Evolutionary conservation across 2,113 vertebrate genomes (phyloP), one percentile per base, ranked within the genome.

Genomic region (Silurus glanis): DNA sequence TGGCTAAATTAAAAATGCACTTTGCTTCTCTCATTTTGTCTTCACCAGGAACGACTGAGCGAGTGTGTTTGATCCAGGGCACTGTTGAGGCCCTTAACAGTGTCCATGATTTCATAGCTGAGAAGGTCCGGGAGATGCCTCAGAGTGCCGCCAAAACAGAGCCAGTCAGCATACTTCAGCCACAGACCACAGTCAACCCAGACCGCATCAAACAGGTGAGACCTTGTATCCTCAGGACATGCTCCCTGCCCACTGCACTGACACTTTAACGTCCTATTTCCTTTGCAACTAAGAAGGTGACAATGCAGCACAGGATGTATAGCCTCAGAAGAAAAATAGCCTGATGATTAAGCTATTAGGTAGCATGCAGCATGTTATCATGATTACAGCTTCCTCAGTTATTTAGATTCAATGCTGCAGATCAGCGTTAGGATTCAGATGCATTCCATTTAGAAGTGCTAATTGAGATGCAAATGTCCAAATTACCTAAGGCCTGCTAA

Each of bases 201-300:
- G 97, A 98, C 94, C 97, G 97, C 86, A 94, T 97, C 95, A 98
- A 98, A 93, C 97, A 98, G 96, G 97, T 96, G 90, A 93, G 92
- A 14, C 53, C 45, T 55, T 76, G 19, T 28, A 83, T 86, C 75
- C 58, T 81, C 47, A 14, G n/a, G 2, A 62, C 71, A 55, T 69
- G 56, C n/a, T 59, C 45, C 51, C 23, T 45, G 19, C 37, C 17
- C 9, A n/a, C 0, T 17, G 67, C 25, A 58, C 51, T 67, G 47
- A 55, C 72, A 80, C 53, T 45, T 75, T n/a, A 62, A 62, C 19
- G 84, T 83, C 80, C 72, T 71, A 21, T 80, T 87, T 83, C 83
- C 56, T 83, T 25, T 72, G 45, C 14, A 58, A 28, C 21, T 45
- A 21, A 74, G 71, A 19, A 71, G 9, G 64, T 12, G 23, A 64